A percentile compares a stretch with the other conserved stretches of the same genome.
Conservation (phyloP, 2,888 invertebrate species). For the Diploptera punctata region DNA sequence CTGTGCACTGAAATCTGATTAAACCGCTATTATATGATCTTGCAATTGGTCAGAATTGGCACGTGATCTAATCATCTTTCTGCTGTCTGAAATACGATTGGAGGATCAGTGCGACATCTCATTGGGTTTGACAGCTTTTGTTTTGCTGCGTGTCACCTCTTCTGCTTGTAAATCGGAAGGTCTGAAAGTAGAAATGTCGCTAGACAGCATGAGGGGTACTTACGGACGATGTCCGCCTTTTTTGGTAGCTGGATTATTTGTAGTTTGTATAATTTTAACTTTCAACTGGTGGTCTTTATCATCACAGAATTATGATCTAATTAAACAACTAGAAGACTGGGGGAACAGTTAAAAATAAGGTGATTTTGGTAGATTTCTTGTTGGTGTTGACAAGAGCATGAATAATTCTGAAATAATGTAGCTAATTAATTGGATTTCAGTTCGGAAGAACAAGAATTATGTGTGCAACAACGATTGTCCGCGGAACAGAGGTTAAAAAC, state of each 20-base stretch:
- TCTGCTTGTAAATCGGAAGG: background rate
- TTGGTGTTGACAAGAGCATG: too few species aligned
- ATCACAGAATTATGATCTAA: conserved; percentile 39
- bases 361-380: conserved; percentile 20
- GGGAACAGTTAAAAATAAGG: conserved; percentile 42
- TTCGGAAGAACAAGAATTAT: conserved; percentile 42
- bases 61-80: background rate
- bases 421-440: conserved; percentile 31
- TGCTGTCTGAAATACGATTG: background rate
- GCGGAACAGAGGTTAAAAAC: conserved; percentile 42
- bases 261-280: conserved; percentile 38
- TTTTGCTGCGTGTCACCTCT: conserved; percentile 11
- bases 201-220: conserved; percentile 43
- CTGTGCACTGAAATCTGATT: too few species aligned
- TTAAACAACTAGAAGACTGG: conserved; percentile 41
- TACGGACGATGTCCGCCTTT: conserved; percentile 42
- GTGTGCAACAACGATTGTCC: conserved; percentile 41
- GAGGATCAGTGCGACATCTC: background rate
- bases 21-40: too few species aligned
- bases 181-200: conserved; percentile 49
- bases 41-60: background rate
- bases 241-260: conserved; percentile 37
- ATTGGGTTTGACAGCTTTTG: background rate
- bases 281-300: conserved; percentile 43
- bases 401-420: background rate